phyloP scores from a whole-genome alignment of 2,888 invertebrate species.

The Pseudolycoriella hygida region DNA sequence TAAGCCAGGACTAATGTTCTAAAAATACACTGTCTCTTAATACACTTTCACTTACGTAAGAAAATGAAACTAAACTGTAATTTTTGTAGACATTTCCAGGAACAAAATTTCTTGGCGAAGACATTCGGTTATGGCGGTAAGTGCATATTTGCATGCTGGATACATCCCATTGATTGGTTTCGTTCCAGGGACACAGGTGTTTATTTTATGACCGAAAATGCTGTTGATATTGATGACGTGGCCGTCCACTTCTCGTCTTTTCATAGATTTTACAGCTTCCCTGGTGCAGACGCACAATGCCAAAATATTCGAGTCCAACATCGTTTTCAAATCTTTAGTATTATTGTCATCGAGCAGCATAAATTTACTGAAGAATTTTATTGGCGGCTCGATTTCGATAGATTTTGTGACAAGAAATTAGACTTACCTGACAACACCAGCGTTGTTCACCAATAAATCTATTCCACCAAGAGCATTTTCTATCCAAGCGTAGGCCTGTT shows the following conservation, averaged over 20 bases:
- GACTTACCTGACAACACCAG: slow-evolving; percentile 11
- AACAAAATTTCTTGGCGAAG: slow-evolving; percentile 21
- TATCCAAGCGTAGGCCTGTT: slow-evolving; percentile 16
- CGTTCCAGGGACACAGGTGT: slow-evolving; percentile 17
- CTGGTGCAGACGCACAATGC: slow-evolving; percentile 32
- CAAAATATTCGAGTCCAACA: slow-evolving; percentile 34
- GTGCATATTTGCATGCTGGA: slow-evolving; percentile 19
- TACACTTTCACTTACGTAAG: background rate
- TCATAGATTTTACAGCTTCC: slow-evolving; percentile 33
- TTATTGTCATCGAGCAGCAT: slow-evolving; percentile 16
- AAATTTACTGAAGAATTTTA: slow-evolving; percentile 11
- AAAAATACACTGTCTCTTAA: background rate
- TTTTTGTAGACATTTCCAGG: slow-evolving; percentile 18
- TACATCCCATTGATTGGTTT: slow-evolving; percentile 18
- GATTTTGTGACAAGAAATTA: too few relatives aligned
- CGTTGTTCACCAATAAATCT: slow-evolving; percentile 16
- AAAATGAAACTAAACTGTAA: slow-evolving; percentile 13
- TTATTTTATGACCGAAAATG: slow-evolving; percentile 17
- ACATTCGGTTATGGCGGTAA: slow-evolving; percentile 23
- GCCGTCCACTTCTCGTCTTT: slow-evolving; percentile 30
- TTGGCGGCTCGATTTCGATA: too few relatives aligned
- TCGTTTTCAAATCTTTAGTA: slow-evolving; percentile 22
- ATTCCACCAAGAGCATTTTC: slow-evolving; percentile 17
- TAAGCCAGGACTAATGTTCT: slow-evolving; percentile 17
- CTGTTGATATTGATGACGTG: slow-evolving; percentile 17